These are phyloP conservation scores for Camponotus floridanus DNA, from an alignment of 1,140 invertebrate genomes.

Conservation along the genomic window DNA sequence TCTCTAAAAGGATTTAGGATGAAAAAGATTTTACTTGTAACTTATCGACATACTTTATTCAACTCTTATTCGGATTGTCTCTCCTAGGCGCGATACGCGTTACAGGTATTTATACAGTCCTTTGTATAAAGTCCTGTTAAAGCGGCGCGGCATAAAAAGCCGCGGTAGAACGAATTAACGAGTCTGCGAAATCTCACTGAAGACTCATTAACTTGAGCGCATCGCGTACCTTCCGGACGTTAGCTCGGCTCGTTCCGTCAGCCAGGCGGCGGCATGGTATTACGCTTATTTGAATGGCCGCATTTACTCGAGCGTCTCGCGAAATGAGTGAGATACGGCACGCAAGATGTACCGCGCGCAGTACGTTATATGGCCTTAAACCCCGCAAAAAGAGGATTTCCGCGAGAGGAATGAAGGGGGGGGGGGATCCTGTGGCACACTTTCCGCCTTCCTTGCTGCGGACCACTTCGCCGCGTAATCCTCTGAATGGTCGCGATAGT, in stretches of 20 bases:
- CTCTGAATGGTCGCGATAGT: slow-evolving; percentile 32
- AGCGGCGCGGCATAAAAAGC: neutral
- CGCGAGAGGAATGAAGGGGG: neutral
- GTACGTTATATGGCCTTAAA: slow-evolving; percentile 37
- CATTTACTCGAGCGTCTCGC: slow-evolving; percentile 30
- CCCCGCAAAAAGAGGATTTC: slow-evolving; percentile 47
- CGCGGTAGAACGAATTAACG: slow-evolving; percentile 15
- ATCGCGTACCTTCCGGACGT: neutral
- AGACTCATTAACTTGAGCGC: slow-evolving; percentile 20
- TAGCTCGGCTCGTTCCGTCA: slow-evolving; percentile 7
- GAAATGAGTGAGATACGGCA: slow-evolving; percentile 58
- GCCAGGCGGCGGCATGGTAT: neutral
- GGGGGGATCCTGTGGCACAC: slow-evolving; percentile 17
- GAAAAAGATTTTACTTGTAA: neutral
- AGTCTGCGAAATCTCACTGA: neutral
- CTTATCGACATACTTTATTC: neutral
- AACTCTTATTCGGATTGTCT: neutral
- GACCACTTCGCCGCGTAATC: slow-evolving; percentile 54
- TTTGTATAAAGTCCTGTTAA: neutral
- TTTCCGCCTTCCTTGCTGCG: slow-evolving; percentile 16
- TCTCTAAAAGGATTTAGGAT: neutral
- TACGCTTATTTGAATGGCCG: slow-evolving; percentile 45
- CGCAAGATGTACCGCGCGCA: slow-evolving; percentile 22
- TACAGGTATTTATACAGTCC: neutral
- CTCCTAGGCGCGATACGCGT: neutral